These are phyloP conservation scores for Gnatocerus cornutus DNA, from an alignment of 2,888 invertebrate species.

Conservation along the genomic window DNA sequence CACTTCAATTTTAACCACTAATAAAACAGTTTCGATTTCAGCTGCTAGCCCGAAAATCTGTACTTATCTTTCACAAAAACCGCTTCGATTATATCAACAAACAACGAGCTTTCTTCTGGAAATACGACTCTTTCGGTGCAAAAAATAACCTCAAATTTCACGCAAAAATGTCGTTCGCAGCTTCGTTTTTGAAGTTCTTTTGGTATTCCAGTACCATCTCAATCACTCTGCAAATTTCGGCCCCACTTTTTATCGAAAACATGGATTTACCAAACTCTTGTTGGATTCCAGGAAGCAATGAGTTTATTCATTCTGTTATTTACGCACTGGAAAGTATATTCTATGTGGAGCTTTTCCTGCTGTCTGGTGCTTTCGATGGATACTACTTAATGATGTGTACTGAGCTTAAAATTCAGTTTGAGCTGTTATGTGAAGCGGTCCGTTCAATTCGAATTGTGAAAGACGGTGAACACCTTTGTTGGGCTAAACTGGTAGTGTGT, in stretches of 20 bases:
- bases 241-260: not conserved
- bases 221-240: not conserved
- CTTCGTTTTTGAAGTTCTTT: not conserved
- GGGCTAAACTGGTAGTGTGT: not conserved
- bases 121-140: not conserved
- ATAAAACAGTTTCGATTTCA: too few relatives aligned
- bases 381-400: not conserved
- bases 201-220: not conserved
- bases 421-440: not conserved
- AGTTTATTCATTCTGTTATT: not conserved
- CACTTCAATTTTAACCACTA: too few relatives aligned
- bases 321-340: not conserved
- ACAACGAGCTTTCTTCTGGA: not conserved
- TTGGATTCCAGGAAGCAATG: not conserved
- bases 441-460: not conserved
- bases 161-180: not conserved
- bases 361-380: not conserved
- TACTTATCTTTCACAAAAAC: not conserved
- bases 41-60: too few relatives aligned
- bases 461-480: not conserved
- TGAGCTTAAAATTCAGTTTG: conserved; percentile 1
- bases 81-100: not conserved
- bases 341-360: not conserved
- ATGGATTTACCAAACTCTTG: not conserved
- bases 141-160: not conserved